These are phyloP conservation scores for Drosophila pandora DNA, from an alignment of 1,140 invertebrate species.

Conservation along the genomic window DNA sequence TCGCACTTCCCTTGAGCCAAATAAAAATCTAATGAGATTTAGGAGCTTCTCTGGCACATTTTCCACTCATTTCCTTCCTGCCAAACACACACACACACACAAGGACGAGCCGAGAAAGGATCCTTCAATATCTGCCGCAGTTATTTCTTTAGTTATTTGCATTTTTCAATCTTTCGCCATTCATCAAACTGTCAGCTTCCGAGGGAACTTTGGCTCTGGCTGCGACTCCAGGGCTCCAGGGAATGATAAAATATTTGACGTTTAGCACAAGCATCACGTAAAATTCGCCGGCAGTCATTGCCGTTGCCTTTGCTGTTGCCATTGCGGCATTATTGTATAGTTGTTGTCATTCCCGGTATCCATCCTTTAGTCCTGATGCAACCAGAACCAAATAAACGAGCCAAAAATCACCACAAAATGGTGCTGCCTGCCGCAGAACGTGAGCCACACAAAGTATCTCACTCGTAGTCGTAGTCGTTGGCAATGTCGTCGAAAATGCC, in stretches of 20 bases:
- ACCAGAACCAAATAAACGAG: constrained; percentile 69
- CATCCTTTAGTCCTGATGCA: constrained; percentile 19
- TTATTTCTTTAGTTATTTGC: constrained; percentile 52
- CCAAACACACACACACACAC: constrained; percentile 29
- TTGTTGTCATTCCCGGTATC: constrained; percentile 15
- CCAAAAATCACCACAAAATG: constrained; percentile 75
- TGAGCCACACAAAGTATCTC: constrained; percentile 18
- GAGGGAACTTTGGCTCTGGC: constrained; percentile 15
- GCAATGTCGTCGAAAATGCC: constrained; percentile 47
- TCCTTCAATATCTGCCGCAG: constrained; percentile 34
- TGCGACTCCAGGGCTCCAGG: neutral
- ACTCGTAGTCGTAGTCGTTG: neutral
- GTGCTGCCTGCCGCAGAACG: constrained; percentile 21
- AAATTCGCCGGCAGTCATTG: constrained; percentile 36
- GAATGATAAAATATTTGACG: constrained; percentile 79
- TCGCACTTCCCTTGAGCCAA: neutral
- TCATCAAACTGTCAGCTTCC: constrained; percentile 40
- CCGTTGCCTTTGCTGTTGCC: constrained; percentile 11
- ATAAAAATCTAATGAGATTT: constrained; percentile 24
- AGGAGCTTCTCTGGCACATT: constrained; percentile 11
- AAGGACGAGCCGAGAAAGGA: neutral
- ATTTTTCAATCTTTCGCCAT: constrained; percentile 52
- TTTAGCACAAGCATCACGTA: constrained; percentile 77
- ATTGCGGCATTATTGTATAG: constrained; percentile 48
- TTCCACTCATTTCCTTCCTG: constrained; percentile 28